These are phyloP conservation scores for Drosophila insularis DNA, from an alignment of 1,140 invertebrate genomes.

Conservation along the genomic window DNA sequence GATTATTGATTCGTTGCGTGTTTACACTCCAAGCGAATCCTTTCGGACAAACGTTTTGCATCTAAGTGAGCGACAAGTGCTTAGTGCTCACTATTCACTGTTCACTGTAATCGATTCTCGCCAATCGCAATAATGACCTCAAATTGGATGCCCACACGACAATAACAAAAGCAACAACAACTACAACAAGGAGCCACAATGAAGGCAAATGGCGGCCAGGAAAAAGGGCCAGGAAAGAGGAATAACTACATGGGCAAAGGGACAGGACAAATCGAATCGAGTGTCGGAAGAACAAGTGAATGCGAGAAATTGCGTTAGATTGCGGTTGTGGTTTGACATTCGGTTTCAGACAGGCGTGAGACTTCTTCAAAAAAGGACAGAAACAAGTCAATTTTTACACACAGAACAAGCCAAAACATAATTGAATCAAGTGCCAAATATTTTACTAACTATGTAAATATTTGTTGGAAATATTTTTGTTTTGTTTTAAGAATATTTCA, in stretches of 20 bases:
- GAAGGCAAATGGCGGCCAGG: not conserved
- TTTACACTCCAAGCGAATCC: not conserved
- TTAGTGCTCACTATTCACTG: not conserved
- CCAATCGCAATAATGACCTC: slow-evolving; percentile 15
- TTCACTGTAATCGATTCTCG: not conserved
- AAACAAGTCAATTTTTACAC: not conserved
- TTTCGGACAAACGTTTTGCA: not conserved
- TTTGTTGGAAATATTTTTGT: not conserved
- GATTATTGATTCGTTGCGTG: slow-evolving; percentile 6
- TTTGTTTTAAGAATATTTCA: too few species aligned
- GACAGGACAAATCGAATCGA: slow-evolving; percentile 34
- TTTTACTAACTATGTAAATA: not conserved
- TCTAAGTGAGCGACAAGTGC: slow-evolving; percentile 3
- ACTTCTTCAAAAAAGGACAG: not conserved
- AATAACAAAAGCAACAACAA: slow-evolving; percentile 14
- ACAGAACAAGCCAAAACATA: not conserved
- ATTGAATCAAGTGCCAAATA: not conserved
- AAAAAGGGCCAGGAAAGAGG: not conserved
- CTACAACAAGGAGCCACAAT: not conserved
- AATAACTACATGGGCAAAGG: not conserved
- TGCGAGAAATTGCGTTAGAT: slow-evolving; percentile 43
- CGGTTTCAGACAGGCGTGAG: slow-evolving; percentile 8
- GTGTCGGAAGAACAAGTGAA: slow-evolving; percentile 28
- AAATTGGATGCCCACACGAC: slow-evolving; percentile 6
- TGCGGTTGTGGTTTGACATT: slow-evolving; percentile 20